These are phyloP conservation scores for Mizuhopecten yessoensis DNA, from an alignment of 1,140 invertebrate species.

Conservation along the genomic window DNA sequence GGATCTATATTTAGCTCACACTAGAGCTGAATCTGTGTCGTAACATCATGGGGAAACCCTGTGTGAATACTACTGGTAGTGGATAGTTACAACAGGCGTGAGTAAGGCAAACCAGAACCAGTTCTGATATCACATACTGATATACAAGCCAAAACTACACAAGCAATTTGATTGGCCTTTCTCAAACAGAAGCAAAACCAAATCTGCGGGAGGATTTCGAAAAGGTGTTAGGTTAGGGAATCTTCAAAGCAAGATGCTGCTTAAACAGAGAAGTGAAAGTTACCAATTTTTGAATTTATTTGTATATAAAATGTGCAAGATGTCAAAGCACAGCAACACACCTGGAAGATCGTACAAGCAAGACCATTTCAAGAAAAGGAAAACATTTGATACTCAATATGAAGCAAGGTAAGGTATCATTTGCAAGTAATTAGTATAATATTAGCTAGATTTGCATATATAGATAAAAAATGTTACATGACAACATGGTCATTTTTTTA, in stretches of 20 bases:
- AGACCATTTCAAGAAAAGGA: not conserved
- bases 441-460: too few relatives aligned
- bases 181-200: not conserved
- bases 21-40: not conserved
- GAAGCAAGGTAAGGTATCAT: conserved; percentile 5
- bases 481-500: too few relatives aligned
- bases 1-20: not conserved
- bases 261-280: conserved; percentile 4
- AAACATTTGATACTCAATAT: not conserved
- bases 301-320: not conserved
- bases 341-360: not conserved
- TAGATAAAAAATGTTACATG: too few relatives aligned
- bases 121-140: not conserved
- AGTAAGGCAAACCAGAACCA: not conserved
- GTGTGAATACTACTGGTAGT: not conserved
- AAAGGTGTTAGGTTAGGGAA: not conserved
- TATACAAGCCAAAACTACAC: not conserved
- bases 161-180: not conserved
- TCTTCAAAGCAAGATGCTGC: not conserved
- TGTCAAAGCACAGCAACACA: not conserved
- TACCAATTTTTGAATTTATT: not conserved
- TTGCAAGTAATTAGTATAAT: not conserved
- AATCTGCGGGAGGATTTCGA: not conserved
- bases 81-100: not conserved
- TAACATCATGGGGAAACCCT: not conserved